Evolutionary conservation across 2,113 vertebrate genomes (phyloP).

Genomic region (Genyomyrus donnyi): DNA sequence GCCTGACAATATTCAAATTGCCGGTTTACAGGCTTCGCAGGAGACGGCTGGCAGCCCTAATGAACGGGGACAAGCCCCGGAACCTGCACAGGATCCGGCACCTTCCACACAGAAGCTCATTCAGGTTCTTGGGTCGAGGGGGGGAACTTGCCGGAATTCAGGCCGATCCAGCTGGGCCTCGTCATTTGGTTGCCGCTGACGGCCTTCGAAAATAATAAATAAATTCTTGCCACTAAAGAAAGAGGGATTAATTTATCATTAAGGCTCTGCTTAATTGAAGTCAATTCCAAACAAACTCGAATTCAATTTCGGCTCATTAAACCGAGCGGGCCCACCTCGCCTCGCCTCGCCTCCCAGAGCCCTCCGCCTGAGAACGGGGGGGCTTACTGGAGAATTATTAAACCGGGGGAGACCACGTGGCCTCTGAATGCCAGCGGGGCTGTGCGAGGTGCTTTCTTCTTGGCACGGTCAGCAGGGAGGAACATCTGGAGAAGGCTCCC

Average conservation of each 20-base stretch:
- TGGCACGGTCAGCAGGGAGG: constrained; percentile 78
- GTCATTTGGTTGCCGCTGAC: constrained; percentile 80
- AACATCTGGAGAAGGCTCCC: constrained; percentile 88
- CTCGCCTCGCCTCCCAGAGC: constrained; percentile 77
- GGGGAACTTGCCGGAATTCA: constrained; percentile 84
- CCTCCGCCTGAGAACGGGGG: constrained; percentile 81
- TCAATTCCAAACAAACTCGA: constrained; percentile 97
- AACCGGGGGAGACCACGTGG: constrained; percentile 92
- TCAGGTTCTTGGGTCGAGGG: constrained; percentile 75
- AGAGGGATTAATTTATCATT: constrained; percentile 99
- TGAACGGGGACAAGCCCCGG: constrained; percentile 80
- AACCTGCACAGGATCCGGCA: constrained; percentile 72
- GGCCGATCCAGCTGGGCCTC: constrained; percentile 84
- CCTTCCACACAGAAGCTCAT: constrained; percentile 84
- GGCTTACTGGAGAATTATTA: constrained; percentile 95
- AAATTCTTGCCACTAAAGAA: constrained; percentile 89
- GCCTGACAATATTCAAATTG: constrained; percentile 75
- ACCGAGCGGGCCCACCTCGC: constrained; percentile 76
- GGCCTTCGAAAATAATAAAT: constrained; percentile 80
- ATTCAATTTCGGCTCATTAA: constrained; percentile 98
- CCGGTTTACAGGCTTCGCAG: constrained; percentile 74
- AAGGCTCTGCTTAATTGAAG: constrained; percentile 98
- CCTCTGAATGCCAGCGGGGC: constrained; percentile 76
- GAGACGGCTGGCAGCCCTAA: constrained; percentile 71
- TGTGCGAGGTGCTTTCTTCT: constrained; percentile 82